Evolutionary conservation across 2,113 vertebrate species (phyloP).

Genomic region (Glareola pratincola): DNA sequence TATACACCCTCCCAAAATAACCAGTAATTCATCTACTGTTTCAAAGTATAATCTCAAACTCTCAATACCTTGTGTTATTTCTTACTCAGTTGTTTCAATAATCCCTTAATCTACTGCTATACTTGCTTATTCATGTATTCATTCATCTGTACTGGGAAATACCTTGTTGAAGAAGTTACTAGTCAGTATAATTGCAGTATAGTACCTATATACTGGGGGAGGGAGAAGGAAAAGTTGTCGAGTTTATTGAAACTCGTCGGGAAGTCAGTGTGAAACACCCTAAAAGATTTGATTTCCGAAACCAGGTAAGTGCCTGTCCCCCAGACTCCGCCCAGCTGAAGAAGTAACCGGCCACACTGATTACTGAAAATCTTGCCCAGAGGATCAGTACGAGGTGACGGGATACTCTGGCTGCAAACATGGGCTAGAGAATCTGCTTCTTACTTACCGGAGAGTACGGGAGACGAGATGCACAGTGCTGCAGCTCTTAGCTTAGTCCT

Average conservation of each 20-base stretch:
- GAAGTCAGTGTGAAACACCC: background rate
- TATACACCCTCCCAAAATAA: background rate
- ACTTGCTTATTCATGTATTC: background rate
- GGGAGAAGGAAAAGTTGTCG: background rate
- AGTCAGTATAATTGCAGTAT: background rate
- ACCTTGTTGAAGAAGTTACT: background rate
- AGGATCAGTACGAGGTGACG: rapidly evolving
- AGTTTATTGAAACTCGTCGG: background rate
- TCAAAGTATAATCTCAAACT: background rate
- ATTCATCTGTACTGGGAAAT: background rate
- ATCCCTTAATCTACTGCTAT: background rate
- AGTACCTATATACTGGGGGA: background rate
- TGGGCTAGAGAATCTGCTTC: rapidly evolving
- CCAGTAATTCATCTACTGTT: background rate
- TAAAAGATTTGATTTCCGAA: background rate
- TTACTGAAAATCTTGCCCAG: background rate
- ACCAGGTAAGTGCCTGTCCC: background rate
- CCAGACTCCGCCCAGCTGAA: background rate
- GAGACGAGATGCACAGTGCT: background rate
- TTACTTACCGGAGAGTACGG: rapidly evolving
- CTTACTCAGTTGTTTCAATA: background rate
- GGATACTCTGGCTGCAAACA: background rate
- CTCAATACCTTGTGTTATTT: background rate
- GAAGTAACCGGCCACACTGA: background rate
- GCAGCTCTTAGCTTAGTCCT: background rate